Percentiles rank a stretch among this genome's conserved stretches.
Evolutionary conservation across 2,888 invertebrate genomes (phyloP).

Genomic region (Ceramica pisi): DNA sequence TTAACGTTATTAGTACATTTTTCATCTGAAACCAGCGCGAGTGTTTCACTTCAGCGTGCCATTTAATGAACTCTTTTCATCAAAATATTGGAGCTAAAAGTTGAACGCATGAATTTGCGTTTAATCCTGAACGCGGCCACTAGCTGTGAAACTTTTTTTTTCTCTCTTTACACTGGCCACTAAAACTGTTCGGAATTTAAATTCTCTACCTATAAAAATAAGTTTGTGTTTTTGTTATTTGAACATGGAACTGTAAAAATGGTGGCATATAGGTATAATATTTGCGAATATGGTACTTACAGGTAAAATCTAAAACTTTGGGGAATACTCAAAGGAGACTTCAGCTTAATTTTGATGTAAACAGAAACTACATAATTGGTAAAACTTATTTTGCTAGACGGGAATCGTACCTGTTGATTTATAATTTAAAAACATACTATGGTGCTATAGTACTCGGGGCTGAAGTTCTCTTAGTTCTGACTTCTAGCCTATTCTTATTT

Average conservation of each 20-base stretch:
- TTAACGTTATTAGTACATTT: slow-evolving; percentile 34
- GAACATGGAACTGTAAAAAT: not conserved
- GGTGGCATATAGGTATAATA: not conserved
- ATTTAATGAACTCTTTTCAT: slow-evolving; percentile 53
- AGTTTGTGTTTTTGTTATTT: not conserved
- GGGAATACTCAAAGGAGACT: no score
- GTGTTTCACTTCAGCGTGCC: slow-evolving; percentile 17
- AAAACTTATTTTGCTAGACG: no score
- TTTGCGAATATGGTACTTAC: no score
- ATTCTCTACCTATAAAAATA: not conserved
- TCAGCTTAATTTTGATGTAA: no score
- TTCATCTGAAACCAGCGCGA: slow-evolving; percentile 20
- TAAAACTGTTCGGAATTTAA: not conserved
- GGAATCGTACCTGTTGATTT: no score
- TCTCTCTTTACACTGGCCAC: not conserved
- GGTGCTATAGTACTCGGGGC: no score
- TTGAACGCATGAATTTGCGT: slow-evolving; percentile 30
- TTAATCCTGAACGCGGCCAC: not conserved
- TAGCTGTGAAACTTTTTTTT: not conserved
- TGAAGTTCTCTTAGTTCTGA: slow-evolving; percentile 10
- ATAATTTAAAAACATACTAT: no score
- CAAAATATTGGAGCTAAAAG: slow-evolving; percentile 26
- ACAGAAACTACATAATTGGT: no score
- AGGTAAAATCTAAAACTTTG: no score
- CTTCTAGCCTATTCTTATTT: not conserved